Evolutionary conservation across 2,113 vertebrate genomes (phyloP).

Genomic region (Cyphomyrus discorhynchus): DNA sequence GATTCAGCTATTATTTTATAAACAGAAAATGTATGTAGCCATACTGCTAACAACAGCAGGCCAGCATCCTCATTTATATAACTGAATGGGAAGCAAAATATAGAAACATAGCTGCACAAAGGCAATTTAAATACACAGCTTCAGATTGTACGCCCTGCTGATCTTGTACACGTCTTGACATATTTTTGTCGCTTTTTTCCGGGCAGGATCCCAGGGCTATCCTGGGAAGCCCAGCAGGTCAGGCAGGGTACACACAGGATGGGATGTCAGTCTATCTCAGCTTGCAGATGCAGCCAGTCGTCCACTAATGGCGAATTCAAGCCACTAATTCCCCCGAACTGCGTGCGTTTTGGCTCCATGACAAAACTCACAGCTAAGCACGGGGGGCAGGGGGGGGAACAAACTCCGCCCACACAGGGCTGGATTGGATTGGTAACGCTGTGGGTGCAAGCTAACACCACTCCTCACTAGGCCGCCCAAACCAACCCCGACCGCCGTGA

Average conservation of each 20-base stretch:
- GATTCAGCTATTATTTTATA: background rate
- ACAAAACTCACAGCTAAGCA: background rate
- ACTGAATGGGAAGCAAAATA: background rate
- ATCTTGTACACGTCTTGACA: background rate
- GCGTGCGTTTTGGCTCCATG: background rate
- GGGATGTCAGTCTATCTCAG: background rate
- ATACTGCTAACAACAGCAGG: background rate
- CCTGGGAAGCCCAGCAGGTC: background rate
- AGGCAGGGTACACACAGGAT: background rate
- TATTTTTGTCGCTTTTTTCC: background rate
- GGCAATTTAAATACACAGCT: background rate
- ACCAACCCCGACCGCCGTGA: background rate
- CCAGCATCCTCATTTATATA: background rate
- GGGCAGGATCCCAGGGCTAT: background rate
- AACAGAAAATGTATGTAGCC: background rate
- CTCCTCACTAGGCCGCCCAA: background rate
- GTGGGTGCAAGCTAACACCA: background rate
- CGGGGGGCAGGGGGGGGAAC: background rate
- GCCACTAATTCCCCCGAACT: background rate
- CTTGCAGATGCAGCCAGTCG: background rate
- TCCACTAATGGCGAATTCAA: background rate
- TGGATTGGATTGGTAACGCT: background rate
- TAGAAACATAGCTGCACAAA: background rate
- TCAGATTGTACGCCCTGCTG: background rate
- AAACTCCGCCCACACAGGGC: background rate